Percentiles rank a stretch among this genome's conserved stretches.
These are phyloP conservation scores for Diadegma fenestrale DNA, from an alignment of 2,888 invertebrate species.

Conservation along the genomic window DNA sequence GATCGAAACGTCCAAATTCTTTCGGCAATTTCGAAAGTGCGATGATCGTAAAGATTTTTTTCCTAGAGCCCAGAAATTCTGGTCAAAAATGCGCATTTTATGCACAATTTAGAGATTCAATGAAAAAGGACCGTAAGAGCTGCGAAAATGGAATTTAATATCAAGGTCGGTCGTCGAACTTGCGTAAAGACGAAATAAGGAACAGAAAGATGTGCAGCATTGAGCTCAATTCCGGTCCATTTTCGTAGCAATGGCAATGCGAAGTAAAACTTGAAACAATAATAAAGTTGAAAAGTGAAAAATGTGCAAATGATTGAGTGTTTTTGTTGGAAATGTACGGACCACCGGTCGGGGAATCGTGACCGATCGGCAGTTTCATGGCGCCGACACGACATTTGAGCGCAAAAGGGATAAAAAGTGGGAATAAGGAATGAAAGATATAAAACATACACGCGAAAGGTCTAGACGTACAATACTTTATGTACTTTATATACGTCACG, in stretches of 20 bases:
- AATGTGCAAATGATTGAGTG: neutral
- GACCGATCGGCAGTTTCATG: slow-evolving; percentile 59
- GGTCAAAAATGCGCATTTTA: neutral
- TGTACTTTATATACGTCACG: slow-evolving; percentile 46
- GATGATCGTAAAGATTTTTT: neutral
- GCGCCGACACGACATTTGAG: slow-evolving; percentile 41
- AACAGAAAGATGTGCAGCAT: neutral
- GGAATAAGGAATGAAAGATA: neutral
- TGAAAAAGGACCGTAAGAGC: neutral
- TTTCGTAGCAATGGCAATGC: neutral
- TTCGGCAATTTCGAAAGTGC: neutral
- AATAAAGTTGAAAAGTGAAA: slow-evolving; percentile 2
- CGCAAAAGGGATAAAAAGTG: neutral
- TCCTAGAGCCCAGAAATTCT: neutral
- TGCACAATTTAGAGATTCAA: neutral
- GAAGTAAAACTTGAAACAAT: neutral
- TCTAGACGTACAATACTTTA: slow-evolving; percentile 37
- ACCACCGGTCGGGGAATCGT: slow-evolving; percentile 58
- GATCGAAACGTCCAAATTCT: neutral
- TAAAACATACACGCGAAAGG: slow-evolving; percentile 3
- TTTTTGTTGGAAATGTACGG: neutral
- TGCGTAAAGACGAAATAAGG: neutral
- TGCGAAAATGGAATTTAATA: slow-evolving; percentile 2
- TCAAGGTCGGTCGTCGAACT: slow-evolving; percentile 16
- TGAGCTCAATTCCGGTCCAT: neutral